Percentiles rank a stretch among this genome's conserved stretches.
These are phyloP conservation scores for Luidia sarsii DNA, from an alignment of 53 echinoderm and acorn worm genomes.

Conservation along the genomic window DNA sequence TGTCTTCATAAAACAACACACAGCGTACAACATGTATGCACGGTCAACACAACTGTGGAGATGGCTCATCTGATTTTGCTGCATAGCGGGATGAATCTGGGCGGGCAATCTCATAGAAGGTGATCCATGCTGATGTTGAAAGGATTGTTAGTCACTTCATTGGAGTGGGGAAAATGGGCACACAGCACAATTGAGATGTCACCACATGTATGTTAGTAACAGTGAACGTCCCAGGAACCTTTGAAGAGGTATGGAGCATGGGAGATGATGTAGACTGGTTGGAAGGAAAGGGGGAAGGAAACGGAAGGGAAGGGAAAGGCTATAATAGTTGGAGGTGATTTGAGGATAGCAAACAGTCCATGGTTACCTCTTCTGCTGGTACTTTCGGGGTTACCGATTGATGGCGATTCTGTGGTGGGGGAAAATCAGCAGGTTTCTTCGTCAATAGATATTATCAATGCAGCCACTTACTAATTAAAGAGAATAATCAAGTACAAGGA, in stretches of 20 bases:
- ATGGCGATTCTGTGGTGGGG: conserved; percentile 5
- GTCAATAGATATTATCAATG: too few species aligned
- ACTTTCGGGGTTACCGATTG: neutral
- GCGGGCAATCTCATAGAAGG: neutral
- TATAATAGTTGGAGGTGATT: too few species aligned
- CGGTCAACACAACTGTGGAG: too few species aligned
- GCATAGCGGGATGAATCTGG: too few species aligned
- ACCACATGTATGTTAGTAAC: conserved; percentile 33
- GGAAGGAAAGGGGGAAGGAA: neutral
- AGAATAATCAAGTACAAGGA: too few species aligned
- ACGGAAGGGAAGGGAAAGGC: neutral
- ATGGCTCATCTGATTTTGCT: too few species aligned
- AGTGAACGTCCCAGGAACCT: conserved; percentile 7
- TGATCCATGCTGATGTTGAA: conserved; percentile 14
- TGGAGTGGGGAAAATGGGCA: conserved; percentile 23
- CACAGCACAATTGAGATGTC: conserved; percentile 8
- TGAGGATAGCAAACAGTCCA: neutral
- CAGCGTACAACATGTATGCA: too few species aligned
- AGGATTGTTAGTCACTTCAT: conserved; percentile 10
- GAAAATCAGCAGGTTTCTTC: too few species aligned
- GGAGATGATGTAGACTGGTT: neutral
- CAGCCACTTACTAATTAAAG: too few species aligned
- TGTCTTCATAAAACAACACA: too few species aligned
- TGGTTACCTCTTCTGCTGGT: conserved; percentile 17
- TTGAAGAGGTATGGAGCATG: neutral